These are phyloP conservation scores for Drosophila nr. medialis DNA, from an alignment of 2,888 invertebrate genomes.

Conservation along the genomic window DNA sequence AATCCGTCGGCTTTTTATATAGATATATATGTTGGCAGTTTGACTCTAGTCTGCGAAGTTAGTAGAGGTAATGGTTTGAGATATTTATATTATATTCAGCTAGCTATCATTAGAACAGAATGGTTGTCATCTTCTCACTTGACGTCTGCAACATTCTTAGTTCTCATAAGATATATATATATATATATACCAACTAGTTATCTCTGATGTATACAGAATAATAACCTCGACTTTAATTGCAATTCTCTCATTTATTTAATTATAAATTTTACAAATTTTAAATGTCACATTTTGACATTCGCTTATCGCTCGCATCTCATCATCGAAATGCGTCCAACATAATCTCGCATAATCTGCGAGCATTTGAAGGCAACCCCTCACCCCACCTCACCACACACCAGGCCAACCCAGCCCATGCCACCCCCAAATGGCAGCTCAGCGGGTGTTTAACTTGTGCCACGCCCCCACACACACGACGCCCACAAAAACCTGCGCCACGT, in stretches of 20 bases:
- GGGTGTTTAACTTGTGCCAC: conserved; percentile 42
- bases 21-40: background rate
- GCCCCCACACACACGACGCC: conserved; percentile 33
- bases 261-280: conserved; percentile 20
- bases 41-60: too few relatives aligned
- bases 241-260: background rate
- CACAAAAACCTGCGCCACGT: conserved; percentile 44
- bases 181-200: background rate
- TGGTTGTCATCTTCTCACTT: background rate
- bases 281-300: conserved; percentile 17
- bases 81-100: background rate
- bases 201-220: background rate
- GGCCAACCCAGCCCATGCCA: conserved; percentile 15
- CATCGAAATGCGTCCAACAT: conserved; percentile 41
- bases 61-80: too few relatives aligned
- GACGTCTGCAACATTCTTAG: background rate
- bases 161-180: background rate
- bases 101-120: background rate
- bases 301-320: conserved; percentile 28
- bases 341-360: conserved; percentile 56
- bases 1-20: background rate
- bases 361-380: conserved; percentile 14
- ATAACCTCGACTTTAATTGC: background rate
- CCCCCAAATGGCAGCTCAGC: conserved; percentile 30
- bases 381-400: background rate